A percentile compares a stretch with the other conserved stretches of the same genome.
These are phyloP conservation scores for Microdon myrmicae DNA, from an alignment of 2,888 invertebrate genomes.

Conservation along the genomic window DNA sequence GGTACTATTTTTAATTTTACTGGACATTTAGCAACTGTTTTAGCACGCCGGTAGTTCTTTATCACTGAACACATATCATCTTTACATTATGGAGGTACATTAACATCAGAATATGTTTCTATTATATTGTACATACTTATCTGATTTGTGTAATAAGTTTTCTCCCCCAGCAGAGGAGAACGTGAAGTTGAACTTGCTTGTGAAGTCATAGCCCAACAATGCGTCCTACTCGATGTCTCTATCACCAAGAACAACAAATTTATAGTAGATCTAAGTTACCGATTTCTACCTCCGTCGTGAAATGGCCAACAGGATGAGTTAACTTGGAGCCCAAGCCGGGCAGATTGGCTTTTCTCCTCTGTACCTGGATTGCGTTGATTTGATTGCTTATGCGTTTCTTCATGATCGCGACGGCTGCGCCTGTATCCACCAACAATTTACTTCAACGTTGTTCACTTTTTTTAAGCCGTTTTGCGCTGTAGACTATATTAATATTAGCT, in stretches of 20 bases:
- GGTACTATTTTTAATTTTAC: slow-evolving; percentile 21
- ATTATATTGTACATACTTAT: too few species aligned
- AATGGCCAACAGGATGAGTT: background rate
- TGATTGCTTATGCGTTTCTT: background rate
- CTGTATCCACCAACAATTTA: slow-evolving; percentile 19
- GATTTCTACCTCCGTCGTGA: background rate
- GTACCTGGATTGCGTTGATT: background rate
- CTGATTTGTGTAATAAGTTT: too few species aligned
- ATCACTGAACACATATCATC: too few species aligned
- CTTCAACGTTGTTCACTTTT: slow-evolving; percentile 4
- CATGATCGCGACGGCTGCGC: slow-evolving; percentile 7
- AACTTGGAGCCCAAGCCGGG: background rate
- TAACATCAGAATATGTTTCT: too few species aligned
- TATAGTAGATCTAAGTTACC: background rate
- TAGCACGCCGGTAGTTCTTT: background rate
- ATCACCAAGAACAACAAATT: slow-evolving; percentile 16
- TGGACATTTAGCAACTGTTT: slow-evolving; percentile 1
- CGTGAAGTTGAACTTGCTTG: background rate
- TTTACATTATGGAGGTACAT: too few species aligned
- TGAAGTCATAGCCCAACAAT: slow-evolving; percentile 28
- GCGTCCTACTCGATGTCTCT: slow-evolving; percentile 12
- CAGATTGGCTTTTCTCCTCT: background rate
- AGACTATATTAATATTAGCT: too few species aligned
- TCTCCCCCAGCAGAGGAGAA: too few species aligned
- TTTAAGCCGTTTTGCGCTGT: slow-evolving; percentile 15